Evolutionary conservation across 2,113 vertebrate species (phyloP), one percentile per base, ranked within the genome.

Genomic region (Scytalopus superciliaris): DNA sequence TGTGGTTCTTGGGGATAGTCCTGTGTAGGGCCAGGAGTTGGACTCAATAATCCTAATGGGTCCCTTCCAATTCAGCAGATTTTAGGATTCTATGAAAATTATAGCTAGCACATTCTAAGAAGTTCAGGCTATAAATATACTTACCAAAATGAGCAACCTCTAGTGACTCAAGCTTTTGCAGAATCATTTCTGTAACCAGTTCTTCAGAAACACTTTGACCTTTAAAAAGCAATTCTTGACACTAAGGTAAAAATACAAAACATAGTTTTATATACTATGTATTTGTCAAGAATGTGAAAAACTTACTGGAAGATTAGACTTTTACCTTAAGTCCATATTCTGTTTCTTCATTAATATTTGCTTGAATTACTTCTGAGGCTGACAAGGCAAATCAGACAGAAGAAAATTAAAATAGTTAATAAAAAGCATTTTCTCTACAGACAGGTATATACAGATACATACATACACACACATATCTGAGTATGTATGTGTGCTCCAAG

Each of bases 121-220:
- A 40, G 22, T 42, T 56, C 70, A 93, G 60, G 52, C 57, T 91
- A 67, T 49, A 64, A 92, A 84, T n/a, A 72, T 19, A 90, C 95
- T 73, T 98, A 99, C 99, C 99, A 84, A 98, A 99, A 97, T 99
- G 99, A 84, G 98, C 86, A 83, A 99, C 98, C 95, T 99, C 98
- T 81, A 97, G 84, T 42, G 99, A 99, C 25, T 98, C 98, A 49
- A 98, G 97, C 79, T 97, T 99, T 62, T 97, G 97, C 64, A 99
- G 64, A 92, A 99, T 98, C 85, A 99, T 96, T 93, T 98, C 95
- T 27, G 97, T 91, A 87, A 99, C 93, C 55, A 98, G 89, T 91
- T 99, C 97, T 79, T 99, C 99, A 81, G 98, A 97, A 96, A 99
- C 44, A 90, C 86, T 98, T 94, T 97, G 94, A 44, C 99, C 99